phyloP scores from a whole-genome alignment of 2,797 vertebrate genomes.

The Pipistrellus nathusii region DNA sequence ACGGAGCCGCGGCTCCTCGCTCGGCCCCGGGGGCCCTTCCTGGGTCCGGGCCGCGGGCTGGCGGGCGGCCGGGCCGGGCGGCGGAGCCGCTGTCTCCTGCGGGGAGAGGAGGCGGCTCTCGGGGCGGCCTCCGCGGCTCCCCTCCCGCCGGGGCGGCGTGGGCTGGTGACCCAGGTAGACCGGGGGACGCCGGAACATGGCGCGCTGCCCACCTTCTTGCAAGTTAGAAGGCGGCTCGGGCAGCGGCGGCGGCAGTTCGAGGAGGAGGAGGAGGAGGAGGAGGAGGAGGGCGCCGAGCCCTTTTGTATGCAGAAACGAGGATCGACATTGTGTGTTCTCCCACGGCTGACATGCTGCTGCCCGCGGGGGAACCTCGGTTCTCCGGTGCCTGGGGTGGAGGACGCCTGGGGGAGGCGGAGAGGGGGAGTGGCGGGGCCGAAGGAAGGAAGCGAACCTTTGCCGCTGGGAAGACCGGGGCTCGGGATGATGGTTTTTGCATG shows the following conservation, averaged over 20 bases:
- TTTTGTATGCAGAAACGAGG: constrained; percentile 78
- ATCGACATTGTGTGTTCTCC: constrained; percentile 74
- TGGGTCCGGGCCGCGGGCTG: constrained; percentile 60
- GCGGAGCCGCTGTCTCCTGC: constrained; percentile 62
- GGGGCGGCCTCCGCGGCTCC: constrained; percentile 49
- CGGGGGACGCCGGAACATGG: constrained; percentile 78
- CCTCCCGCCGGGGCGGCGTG: constrained; percentile 74
- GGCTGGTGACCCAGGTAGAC: constrained; percentile 77
- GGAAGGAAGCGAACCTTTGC: background rate
- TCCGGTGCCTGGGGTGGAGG: constrained; percentile 22
- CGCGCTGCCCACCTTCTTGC: constrained; percentile 80
- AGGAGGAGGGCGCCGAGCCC: constrained; percentile 76
- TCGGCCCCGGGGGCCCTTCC: constrained; percentile 63
- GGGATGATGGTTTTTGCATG: background rate
- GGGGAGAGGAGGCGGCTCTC: constrained; percentile 43
- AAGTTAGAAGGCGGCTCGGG: constrained; percentile 76
- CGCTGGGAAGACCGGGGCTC: background rate
- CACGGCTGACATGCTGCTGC: constrained; percentile 54
- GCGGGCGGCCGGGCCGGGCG: constrained; percentile 61
- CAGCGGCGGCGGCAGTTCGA: constrained; percentile 64
- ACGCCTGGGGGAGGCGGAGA: background rate
- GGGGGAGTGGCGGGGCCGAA: constrained; percentile 51
- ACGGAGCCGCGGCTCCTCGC: constrained; percentile 40
- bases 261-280: constrained; percentile 72
- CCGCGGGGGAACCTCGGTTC: background rate